Conservation (phyloP, 2,888 invertebrate species). For the Andrena fulva region DNA sequence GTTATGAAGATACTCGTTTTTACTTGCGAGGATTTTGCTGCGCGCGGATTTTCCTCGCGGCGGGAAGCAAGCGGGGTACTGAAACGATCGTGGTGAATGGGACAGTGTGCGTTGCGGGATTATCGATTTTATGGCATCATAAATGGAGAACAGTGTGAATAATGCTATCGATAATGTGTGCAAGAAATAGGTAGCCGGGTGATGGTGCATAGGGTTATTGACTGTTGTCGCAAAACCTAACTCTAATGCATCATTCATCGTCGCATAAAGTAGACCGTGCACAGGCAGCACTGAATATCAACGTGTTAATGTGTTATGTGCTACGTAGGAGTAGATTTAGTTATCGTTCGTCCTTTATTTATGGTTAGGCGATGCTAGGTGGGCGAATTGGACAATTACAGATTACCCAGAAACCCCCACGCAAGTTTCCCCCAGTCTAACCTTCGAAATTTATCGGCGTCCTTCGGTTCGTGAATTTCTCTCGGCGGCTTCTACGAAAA, state of each 20-base stretch:
- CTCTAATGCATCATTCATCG: constrained; percentile 1
- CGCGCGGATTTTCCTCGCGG: too few species aligned
- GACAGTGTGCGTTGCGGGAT: too few species aligned
- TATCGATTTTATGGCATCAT: too few species aligned
- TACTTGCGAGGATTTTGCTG: too few species aligned
- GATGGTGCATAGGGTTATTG: neutral
- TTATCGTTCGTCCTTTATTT: neutral
- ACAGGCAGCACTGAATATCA: neutral
- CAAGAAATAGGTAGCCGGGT: too few species aligned
- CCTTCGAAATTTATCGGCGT: constrained; percentile 67
- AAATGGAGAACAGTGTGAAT: too few species aligned
- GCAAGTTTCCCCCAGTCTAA: constrained; percentile 38
- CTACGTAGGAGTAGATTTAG: neutral
- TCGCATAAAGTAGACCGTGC: neutral
- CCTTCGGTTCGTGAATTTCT: constrained; percentile 63
- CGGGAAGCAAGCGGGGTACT: too few species aligned
- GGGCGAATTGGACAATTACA: constrained; percentile 13
- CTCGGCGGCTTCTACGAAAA: constrained; percentile 63
- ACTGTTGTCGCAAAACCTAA: neutral
- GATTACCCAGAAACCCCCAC: constrained; percentile 26
- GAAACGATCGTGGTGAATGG: too few species aligned
- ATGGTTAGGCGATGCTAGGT: neutral
- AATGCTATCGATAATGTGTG: too few species aligned
- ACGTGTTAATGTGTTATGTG: neutral
- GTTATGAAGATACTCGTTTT: too few species aligned